These are phyloP conservation scores for Phocoena sinus DNA, from an alignment of 2,113 vertebrate genomes.

Conservation along the genomic window DNA sequence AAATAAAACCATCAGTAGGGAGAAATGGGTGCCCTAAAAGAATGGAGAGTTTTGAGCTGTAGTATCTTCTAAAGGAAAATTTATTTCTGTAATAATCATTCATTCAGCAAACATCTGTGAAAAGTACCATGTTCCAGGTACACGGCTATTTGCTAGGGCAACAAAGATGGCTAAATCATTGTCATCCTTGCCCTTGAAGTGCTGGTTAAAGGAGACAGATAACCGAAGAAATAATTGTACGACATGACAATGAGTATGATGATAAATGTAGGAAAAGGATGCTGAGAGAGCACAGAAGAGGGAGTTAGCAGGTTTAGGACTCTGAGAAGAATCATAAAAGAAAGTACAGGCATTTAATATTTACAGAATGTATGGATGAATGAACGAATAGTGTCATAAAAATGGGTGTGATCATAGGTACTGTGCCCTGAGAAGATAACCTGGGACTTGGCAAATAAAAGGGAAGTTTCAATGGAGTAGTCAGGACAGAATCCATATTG, in stretches of 20 bases:
- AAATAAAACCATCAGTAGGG: conserved; percentile 14
- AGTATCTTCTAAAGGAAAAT: background rate
- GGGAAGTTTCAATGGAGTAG: background rate
- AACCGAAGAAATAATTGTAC: background rate
- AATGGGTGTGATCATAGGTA: background rate
- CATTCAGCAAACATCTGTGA: background rate
- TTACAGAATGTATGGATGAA: background rate
- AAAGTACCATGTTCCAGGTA: background rate
- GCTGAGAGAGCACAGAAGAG: background rate
- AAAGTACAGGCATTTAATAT: background rate
- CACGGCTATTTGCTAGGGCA: background rate
- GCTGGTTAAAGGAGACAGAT: background rate
- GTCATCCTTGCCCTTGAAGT: background rate
- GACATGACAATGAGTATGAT: background rate
- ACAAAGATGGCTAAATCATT: background rate
- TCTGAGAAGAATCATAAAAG: background rate
- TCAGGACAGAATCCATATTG: background rate
- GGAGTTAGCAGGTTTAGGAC: background rate
- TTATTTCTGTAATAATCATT: background rate
- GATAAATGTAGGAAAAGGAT: background rate
- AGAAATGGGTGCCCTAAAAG: background rate
- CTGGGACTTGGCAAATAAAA: background rate
- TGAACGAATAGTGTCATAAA: background rate
- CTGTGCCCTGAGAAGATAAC: background rate
- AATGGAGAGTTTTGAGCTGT: background rate